Conservation (phyloP, 2,797 vertebrate species). For the Chelidonichthys spinosus region DNA sequence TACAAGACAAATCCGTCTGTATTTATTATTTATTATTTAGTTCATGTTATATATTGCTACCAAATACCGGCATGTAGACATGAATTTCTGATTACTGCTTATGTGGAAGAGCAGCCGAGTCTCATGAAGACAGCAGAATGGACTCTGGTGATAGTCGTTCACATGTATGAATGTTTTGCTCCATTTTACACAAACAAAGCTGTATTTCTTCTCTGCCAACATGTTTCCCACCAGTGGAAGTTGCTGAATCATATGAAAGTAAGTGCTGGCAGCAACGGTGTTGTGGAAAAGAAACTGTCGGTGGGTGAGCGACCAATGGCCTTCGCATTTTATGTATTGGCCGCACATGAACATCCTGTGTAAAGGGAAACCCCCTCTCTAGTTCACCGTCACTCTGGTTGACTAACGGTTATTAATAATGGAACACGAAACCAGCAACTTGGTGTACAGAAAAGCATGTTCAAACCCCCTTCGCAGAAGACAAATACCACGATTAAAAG, state of each 20-base stretch:
- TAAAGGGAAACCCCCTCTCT: slow-evolving; percentile 15
- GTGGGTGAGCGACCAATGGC: background rate
- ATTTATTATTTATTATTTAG: no score
- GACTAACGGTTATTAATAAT: background rate
- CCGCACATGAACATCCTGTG: background rate
- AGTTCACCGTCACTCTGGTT: background rate
- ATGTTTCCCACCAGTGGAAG: slow-evolving; percentile 6
- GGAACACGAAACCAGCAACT: slow-evolving; percentile 16
- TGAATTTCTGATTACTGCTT: no score
- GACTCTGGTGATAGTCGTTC: background rate
- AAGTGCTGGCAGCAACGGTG: background rate
- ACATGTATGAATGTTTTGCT: background rate
- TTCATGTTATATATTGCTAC: no score
- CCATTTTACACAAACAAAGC: background rate
- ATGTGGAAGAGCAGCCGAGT: no score
- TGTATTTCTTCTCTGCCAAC: background rate
- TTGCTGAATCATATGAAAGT: slow-evolving; percentile 15
- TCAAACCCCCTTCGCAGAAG: slow-evolving; percentile 14
- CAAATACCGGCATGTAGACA: no score
- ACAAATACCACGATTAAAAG: slow-evolving; percentile 11
- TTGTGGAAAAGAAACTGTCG: slow-evolving; percentile 1
- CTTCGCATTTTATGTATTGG: background rate
- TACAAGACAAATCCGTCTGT: no score
- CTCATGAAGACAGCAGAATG: no score
- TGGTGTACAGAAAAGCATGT: background rate